Percentiles rank a stretch among this genome's conserved stretches.
phyloP scores from a whole-genome alignment of 37 sponge, comb jelly and placozoan species.

The Hexactinellida sp. region DNA sequence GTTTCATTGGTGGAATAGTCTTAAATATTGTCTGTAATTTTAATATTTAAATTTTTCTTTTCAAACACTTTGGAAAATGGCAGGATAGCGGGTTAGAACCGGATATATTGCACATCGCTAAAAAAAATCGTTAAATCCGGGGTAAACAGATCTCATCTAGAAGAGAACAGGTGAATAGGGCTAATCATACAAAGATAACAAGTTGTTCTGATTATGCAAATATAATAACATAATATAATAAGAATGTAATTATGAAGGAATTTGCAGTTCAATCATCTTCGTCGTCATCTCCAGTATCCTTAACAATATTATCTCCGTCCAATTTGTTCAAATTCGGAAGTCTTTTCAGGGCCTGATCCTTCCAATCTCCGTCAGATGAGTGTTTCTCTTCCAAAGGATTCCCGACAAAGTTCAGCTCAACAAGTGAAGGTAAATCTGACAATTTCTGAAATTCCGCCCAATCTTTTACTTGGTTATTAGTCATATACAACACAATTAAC shows the following conservation, averaged over 20 bases:
- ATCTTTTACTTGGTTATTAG: conserved; percentile 93
- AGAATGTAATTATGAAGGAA: background rate
- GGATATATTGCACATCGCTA: no score
- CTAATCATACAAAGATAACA: no score
- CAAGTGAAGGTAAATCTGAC: conserved; percentile 65
- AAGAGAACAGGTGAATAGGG: no score
- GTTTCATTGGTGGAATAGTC: no score
- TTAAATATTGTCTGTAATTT: no score
- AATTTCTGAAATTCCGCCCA: conserved; percentile 91
- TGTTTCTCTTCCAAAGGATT: conserved; percentile 97
- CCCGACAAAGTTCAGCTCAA: conserved; percentile 87
- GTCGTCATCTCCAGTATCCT: background rate
- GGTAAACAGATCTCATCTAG: no score
- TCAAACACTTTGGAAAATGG: no score
- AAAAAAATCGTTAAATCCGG: no score
- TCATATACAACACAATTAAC: conserved; percentile 89
- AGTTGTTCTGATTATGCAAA: no score
- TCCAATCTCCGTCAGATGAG: conserved; percentile 72
- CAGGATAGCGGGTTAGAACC: no score
- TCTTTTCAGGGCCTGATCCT: conserved; percentile 61
- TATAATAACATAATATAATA: background rate
- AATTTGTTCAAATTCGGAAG: conserved; percentile 84
- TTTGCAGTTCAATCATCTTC: background rate
- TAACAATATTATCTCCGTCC: conserved; percentile 49
- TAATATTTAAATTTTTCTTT: no score